Evolutionary conservation across 2,888 invertebrate species (phyloP), one percentile per base, ranked within the genome.

Genomic region (Protodeltote pygarga): DNA sequence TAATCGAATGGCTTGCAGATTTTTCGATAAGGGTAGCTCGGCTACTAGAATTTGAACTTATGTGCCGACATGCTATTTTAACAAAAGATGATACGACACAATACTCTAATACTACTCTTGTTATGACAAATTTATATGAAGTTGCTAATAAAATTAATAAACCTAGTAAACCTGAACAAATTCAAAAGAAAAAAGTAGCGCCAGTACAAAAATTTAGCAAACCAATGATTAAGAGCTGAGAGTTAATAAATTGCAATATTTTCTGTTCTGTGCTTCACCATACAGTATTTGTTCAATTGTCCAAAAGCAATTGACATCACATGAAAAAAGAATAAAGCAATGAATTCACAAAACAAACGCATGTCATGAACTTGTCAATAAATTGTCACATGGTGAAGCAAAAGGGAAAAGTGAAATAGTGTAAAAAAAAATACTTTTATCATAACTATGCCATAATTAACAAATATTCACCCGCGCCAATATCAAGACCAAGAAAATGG

Each of bases 1-100:
- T 85, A 3, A 81, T 87, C 34, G 82, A 82, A 40, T 81, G 83
- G 46, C 50, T 87, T 1, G 48, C 69, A 11, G 65, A 78, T 9
- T 77, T 75, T 27, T 40, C 78, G 1, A 69, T 79, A 3, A 65
- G 58, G 1, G 66, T 87, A 2, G 85, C 87, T 16, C 68, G 81
- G 3, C 52, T 87, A 21, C 44, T 89, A 1, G 89, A 89, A 41
- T 89, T 82, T 53, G 88, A 89, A 50, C 28, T 86, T 0, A 87
- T 86, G 88, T 89, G 87, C 45, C 65, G 87, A 48, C 68, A 86
- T 61, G 77, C 87, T 0, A 77, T 89, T 51, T 54, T 88, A 25
- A 71, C 64, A 0, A 76, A 47, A 62, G 79, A 81, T 3, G 63
- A 65, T 25, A 37, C 23, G 0, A 60, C 62, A 2, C 53, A 71